Conservation (phyloP, 2,797 vertebrate genomes). For the Cheirogaleus major region DNA sequence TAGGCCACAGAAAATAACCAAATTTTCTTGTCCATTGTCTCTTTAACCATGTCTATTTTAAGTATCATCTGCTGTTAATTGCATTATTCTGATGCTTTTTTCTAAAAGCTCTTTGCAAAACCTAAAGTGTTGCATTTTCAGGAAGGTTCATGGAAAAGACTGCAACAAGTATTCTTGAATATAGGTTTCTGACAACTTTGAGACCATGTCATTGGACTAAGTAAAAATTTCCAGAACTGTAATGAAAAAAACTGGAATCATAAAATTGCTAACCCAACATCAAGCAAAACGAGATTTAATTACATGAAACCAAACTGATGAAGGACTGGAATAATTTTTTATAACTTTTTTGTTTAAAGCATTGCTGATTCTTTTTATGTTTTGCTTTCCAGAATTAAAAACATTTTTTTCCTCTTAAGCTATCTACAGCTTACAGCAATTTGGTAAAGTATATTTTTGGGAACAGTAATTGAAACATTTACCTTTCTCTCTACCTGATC, state of each 20-base stretch:
- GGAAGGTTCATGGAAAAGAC: neutral
- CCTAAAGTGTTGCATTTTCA: neutral
- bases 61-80: neutral
- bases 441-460: neutral
- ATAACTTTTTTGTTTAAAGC: neutral
- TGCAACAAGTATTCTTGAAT: neutral
- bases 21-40: neutral
- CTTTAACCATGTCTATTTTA: neutral
- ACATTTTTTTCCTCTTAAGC: neutral
- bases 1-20: neutral
- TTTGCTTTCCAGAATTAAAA: neutral
- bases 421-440: neutral
- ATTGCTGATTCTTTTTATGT: neutral
- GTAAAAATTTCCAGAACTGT: neutral
- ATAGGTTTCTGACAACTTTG: neutral
- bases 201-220: neutral
- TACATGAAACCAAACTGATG: neutral
- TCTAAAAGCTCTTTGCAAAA: neutral
- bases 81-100: neutral
- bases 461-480: neutral
- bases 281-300: neutral
- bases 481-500: neutral
- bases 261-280: neutral
- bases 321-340: neutral
- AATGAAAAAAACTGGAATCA: neutral